Base-by-base conservation (phyloP, 2,888 invertebrate species). In the Alentia gelatinosa region DNA sequence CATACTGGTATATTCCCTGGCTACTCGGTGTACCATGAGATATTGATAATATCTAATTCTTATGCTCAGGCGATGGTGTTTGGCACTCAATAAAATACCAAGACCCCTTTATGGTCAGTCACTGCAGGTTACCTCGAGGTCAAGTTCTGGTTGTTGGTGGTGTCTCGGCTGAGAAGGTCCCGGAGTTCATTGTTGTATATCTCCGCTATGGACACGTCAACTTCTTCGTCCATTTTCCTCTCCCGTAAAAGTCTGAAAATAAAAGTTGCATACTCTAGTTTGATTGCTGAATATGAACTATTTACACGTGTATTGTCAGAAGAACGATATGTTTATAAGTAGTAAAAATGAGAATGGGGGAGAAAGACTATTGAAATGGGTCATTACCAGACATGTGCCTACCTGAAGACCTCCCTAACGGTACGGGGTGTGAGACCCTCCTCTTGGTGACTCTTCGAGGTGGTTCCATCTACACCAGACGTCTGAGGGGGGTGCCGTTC, bases 171-270 rank as follows among this genome's bases (percentile, higher is more conserved):
- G 19, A 95, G 93, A 15, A 95, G 92, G 91, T 95, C 95, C 42
- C 94, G 91, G 26, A 95, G 94, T 91, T 95, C 95, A 74, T 95
- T 95, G 93, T 95, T 95, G 93, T 95, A 95, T 56, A 95, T 94
- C 91, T 95, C 95, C 23, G 94, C 94, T 23, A 95, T 94, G 0
- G 95, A 95, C 7, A 95, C 94, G 91, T 56, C 56, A 19, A 56
- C 56, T 12, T 56, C 12, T 30, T 68, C 30, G 4, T 26, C 26
- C 12, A 30, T n/a, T 26, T 12, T 30, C 26, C 26, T 30, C 33
- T 30, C 30, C 4, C 26, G 3, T 30, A 30, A n/a, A 68, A 68
- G 68, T 30, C 68, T 30, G 30, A 30, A 68, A 30, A n/a, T n/a
- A n/a, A n/a, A n/a, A n/a, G n/a, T n/a, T n/a, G n/a, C n/a, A n/a